phyloP scores from a whole-genome alignment of 2,797 vertebrate genomes.

The Tamandua tetradactyla region DNA sequence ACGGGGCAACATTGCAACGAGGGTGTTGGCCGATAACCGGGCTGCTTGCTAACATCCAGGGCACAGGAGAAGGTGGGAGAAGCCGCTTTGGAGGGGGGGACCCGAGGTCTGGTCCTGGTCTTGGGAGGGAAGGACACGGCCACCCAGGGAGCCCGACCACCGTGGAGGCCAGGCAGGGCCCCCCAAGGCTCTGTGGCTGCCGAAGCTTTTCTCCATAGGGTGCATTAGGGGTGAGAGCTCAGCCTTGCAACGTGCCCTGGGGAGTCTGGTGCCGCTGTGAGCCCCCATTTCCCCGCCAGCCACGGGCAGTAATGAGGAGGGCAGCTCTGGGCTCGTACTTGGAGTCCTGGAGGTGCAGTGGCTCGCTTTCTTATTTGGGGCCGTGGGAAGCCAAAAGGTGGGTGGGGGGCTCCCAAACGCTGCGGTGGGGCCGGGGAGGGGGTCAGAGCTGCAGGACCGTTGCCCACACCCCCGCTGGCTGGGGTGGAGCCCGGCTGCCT shows the following conservation, averaged over 20 bases:
- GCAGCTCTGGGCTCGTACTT: too few species aligned
- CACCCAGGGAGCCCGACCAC: background rate
- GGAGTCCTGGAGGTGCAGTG: background rate
- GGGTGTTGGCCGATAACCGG: background rate
- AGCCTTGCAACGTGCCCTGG: background rate
- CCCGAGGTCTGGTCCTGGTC: background rate
- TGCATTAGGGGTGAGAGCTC: background rate
- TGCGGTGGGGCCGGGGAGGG: background rate
- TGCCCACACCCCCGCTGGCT: background rate
- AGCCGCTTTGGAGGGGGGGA: background rate
- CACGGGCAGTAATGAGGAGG: background rate
- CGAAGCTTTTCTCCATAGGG: background rate
- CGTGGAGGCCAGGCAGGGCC: background rate
- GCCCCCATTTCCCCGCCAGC: background rate
- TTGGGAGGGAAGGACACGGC: background rate
- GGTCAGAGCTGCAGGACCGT: background rate
- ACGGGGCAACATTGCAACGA: too few species aligned
- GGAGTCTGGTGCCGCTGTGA: background rate
- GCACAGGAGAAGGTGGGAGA: background rate
- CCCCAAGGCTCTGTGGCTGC: too few species aligned
- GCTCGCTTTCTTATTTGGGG: background rate
- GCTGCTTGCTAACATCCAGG: background rate
- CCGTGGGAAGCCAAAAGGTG: background rate
- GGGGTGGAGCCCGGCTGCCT: too few species aligned
- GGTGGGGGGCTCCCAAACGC: background rate